These are phyloP conservation scores for Acanthosepion lycidas DNA, from an alignment of 2,888 invertebrate genomes.

Conservation along the genomic window DNA sequence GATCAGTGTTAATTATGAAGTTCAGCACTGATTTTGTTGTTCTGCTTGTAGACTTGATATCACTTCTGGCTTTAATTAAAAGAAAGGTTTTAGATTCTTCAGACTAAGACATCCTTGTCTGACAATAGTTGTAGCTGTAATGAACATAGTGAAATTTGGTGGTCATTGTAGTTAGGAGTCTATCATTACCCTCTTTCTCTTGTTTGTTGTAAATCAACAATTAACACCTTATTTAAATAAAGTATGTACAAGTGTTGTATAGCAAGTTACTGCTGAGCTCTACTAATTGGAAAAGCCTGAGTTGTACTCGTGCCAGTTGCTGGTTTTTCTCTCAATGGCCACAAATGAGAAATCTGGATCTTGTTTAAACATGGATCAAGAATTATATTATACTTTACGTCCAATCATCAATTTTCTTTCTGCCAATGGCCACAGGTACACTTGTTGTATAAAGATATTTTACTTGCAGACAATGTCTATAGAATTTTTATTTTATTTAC, in stretches of 20 bases:
- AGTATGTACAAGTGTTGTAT: background rate
- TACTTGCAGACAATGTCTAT: background rate
- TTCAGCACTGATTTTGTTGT: background rate
- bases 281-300: background rate
- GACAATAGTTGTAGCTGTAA: background rate
- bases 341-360: background rate
- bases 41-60: background rate
- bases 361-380: constrained; percentile 33
- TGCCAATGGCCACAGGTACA: background rate
- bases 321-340: background rate
- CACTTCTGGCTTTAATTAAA: background rate
- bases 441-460: background rate
- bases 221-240: constrained; percentile 1
- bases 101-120: background rate
- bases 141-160: background rate
- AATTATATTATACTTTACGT: background rate
- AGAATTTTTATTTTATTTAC: background rate
- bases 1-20: background rate
- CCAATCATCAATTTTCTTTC: constrained; percentile 23
- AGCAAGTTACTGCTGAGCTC: background rate
- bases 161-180: background rate
- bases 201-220: background rate
- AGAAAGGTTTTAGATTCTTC: background rate
- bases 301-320: background rate
- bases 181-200: constrained; percentile 11